phyloP scores from a whole-genome alignment of 37 sponge, comb jelly and placozoan species.

The Corticium candelabrum region DNA sequence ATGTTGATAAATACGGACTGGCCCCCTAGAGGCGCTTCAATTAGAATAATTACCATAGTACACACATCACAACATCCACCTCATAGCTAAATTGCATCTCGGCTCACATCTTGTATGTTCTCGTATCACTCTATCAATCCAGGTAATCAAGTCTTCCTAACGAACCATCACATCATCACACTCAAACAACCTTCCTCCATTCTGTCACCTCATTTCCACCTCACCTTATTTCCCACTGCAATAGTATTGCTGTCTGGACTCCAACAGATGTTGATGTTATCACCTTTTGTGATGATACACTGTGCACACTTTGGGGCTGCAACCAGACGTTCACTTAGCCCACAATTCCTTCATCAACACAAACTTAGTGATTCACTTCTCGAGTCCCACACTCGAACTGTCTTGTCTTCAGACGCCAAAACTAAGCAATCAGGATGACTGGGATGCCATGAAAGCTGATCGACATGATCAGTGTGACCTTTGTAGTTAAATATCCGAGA shows the following conservation, averaged over 20 bases:
- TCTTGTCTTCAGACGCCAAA: slow-evolving; percentile 88
- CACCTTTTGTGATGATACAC: slow-evolving; percentile 81
- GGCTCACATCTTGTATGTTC: slow-evolving; percentile 54
- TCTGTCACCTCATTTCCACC: no score
- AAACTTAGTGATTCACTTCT: slow-evolving; percentile 35
- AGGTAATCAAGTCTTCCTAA: slow-evolving; percentile 84
- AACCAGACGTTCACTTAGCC: background rate
- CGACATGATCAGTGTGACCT: slow-evolving; percentile 89
- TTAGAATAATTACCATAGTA: background rate
- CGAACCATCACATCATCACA: no score
- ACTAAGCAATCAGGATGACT: slow-evolving; percentile 74
- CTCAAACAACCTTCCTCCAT: no score
- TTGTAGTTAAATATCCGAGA: slow-evolving; percentile 68
- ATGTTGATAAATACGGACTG: no score
- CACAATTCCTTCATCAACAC: background rate
- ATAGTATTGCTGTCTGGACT: slow-evolving; percentile 82
- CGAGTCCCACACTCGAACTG: slow-evolving; percentile 84
- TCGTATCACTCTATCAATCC: slow-evolving; percentile 76
- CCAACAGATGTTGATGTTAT: slow-evolving; percentile 95
- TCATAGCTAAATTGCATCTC: slow-evolving; percentile 93
- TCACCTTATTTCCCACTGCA: slow-evolving; percentile 92
- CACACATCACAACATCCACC: slow-evolving; percentile 54
- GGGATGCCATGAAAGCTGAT: slow-evolving; percentile 95
- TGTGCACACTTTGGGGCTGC: slow-evolving; percentile 55
- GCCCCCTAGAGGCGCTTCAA: no score